A percentile compares a stretch with the other conserved stretches of the same genome.
Conservation (phyloP, 2,797 vertebrate genomes). For the Micromesistius poutassou region DNA sequence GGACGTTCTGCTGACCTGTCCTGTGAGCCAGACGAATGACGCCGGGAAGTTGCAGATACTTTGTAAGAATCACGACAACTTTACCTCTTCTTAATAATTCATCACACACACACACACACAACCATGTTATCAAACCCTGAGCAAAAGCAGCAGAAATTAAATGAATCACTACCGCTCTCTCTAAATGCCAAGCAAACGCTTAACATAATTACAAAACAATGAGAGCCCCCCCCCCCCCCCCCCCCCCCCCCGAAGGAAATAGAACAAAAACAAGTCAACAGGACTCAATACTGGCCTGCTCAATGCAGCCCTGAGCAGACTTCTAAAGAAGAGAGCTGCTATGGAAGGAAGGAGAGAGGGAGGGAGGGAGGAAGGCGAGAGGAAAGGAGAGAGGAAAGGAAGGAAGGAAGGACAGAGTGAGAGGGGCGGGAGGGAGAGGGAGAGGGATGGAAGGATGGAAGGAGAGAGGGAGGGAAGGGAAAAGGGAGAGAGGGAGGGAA, state of each 20-base stretch:
- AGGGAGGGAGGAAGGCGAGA: slow-evolving; percentile 35
- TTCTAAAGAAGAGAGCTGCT: slow-evolving; percentile 51
- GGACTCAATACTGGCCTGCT: slow-evolving; percentile 14
- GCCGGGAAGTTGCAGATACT: neutral
- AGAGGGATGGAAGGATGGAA: slow-evolving; percentile 37
- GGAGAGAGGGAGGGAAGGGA: slow-evolving; percentile 40
- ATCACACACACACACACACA: neutral
- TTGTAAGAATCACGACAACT: neutral
- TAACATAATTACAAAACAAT: slow-evolving; percentile 40
- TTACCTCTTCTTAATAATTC: neutral
- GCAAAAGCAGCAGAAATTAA: slow-evolving; percentile 4
- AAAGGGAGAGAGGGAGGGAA: slow-evolving; percentile 39
- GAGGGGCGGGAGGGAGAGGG: slow-evolving; percentile 38
- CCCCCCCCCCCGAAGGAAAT: neutral
- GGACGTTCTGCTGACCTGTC: no score
- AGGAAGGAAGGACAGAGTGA: slow-evolving; percentile 35
- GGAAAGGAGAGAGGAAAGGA: slow-evolving; percentile 36
- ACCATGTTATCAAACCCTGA: neutral
- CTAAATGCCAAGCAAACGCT: slow-evolving; percentile 3
- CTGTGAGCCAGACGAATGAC: neutral
- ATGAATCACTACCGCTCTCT: neutral
- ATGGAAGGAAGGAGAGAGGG: slow-evolving; percentile 24
- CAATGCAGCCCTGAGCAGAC: slow-evolving; percentile 5
- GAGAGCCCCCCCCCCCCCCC: slow-evolving; percentile 26
- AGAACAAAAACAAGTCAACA: slow-evolving; percentile 22